Evolutionary conservation across 64 coral and sea anemone genomes (phyloP).

Genomic region (Montipora capricornis): DNA sequence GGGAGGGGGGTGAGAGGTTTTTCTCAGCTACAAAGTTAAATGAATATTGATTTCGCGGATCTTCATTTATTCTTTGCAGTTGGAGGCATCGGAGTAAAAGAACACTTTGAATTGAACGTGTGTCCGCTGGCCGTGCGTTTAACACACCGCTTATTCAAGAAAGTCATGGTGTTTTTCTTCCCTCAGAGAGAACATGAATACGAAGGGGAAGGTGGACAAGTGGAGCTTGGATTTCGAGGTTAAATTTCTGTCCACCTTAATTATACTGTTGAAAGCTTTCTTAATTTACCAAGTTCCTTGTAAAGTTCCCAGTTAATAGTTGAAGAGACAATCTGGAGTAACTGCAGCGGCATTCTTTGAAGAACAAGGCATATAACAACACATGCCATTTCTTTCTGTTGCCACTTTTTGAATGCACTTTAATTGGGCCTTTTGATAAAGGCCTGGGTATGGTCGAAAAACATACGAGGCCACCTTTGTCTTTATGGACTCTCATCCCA

Average conservation of each 20-base stretch:
- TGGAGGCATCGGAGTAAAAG: constrained; percentile 97
- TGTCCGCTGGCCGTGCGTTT: constrained; percentile 93
- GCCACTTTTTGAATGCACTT: too few relatives aligned
- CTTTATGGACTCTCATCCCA: too few relatives aligned
- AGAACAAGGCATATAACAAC: too few relatives aligned
- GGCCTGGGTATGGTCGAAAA: too few relatives aligned
- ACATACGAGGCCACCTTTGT: too few relatives aligned
- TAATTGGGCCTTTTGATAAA: too few relatives aligned
- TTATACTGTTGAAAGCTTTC: background rate
- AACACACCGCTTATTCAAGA: constrained; percentile 81
- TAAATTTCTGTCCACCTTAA: background rate
- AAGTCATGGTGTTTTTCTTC: constrained; percentile 98
- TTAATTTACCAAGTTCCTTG: background rate
- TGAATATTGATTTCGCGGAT: background rate
- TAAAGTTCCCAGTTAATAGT: too few relatives aligned
- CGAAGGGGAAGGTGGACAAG: constrained; percentile 65
- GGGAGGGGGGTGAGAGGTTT: too few relatives aligned
- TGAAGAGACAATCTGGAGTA: too few relatives aligned
- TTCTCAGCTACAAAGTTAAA: too few relatives aligned
- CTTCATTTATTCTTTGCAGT: constrained; percentile 52
- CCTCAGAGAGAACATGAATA: constrained; percentile 94
- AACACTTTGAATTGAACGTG: constrained; percentile 97
- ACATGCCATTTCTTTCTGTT: too few relatives aligned
- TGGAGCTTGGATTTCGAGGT: constrained; percentile 88
- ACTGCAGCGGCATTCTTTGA: too few relatives aligned